Evolutionary conservation across 23 tunicate genomes (phyloP), one percentile per base, ranked within the genome.

Genomic region (Ciona savignyi): DNA sequence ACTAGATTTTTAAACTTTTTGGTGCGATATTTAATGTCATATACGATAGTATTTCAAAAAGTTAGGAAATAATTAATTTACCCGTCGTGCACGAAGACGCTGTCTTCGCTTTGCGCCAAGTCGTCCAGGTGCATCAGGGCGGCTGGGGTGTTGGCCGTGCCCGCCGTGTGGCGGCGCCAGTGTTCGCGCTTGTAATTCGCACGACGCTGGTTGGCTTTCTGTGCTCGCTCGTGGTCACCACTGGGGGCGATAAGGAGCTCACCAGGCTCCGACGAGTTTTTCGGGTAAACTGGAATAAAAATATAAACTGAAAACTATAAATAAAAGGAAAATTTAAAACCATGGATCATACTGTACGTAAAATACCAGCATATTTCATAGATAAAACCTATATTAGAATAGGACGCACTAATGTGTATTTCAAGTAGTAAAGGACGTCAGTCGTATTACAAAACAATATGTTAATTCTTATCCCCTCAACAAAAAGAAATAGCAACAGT

Each of bases 81-180:
- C 85, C 85, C 78, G 32, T 34, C 73, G 31, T 81, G 73, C 2
- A 81, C 85, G 29, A 81, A 81, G 2, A 81, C 85, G 29, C 85
- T 81, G 78, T 81, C 85, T 19, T 81, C 85, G 69, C 85, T 81
- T 28, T 72, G 78, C 1, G 85, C 85, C 22, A 81, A 3, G 20
- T 81, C 85, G 66, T 73, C 78, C 6, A 71, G 34, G 51, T 75
- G 32, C 19, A 27, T 27, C 0, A 9, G 15, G 65, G 4, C 71
- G 27, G 25, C 25, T 28, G 60, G 60, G 15, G 24, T 65, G 27
- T 51, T 51, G 31, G 31, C 66, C 4, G 6, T 49, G 15, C 35
- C 77, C 9, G 66, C 76, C 21, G 74, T 68, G 3, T 79, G 69
- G 0, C 78, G 66, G 33, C 85, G 73, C 51, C 35, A 32, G 60